phyloP scores from a whole-genome alignment of 2,888 invertebrate genomes.

The Thysanoteuthis rhombus region DNA sequence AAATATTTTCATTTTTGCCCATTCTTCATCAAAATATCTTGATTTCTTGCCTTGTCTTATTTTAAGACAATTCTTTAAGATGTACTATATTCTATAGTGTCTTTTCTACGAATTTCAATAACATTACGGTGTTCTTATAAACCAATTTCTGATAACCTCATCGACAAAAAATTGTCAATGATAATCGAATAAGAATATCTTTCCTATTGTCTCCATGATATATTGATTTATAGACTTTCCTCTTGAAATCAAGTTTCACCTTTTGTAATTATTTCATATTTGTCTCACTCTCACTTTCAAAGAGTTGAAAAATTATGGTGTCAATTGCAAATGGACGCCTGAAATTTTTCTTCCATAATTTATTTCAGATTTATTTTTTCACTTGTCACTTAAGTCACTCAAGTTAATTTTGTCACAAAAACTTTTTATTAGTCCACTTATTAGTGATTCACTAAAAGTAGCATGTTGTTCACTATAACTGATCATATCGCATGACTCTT shows the following conservation, averaged over 20 bases:
- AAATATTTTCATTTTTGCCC: neutral
- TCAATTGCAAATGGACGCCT: neutral
- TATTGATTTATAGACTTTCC: neutral
- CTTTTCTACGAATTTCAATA: neutral
- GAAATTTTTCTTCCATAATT: neutral
- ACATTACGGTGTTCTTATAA: neutral
- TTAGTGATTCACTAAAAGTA: neutral
- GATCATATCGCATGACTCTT: neutral
- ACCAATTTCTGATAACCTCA: neutral
- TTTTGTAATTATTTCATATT: neutral
- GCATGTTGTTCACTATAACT: neutral
- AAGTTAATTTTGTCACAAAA: neutral
- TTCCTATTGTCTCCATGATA: neutral
- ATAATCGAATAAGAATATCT: neutral
- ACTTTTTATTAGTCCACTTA: neutral
- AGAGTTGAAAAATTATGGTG: neutral
- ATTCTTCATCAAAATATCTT: neutral
- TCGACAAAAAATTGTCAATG: neutral
- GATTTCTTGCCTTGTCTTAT: neutral
- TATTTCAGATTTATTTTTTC: neutral
- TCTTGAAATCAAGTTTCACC: neutral
- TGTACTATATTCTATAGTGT: neutral
- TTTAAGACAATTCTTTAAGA: neutral
- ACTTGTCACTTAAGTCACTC: too few species aligned
- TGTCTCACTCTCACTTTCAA: neutral